phyloP scores from a whole-genome alignment of 2,113 vertebrate species.

The Gila orcuttii region DNA sequence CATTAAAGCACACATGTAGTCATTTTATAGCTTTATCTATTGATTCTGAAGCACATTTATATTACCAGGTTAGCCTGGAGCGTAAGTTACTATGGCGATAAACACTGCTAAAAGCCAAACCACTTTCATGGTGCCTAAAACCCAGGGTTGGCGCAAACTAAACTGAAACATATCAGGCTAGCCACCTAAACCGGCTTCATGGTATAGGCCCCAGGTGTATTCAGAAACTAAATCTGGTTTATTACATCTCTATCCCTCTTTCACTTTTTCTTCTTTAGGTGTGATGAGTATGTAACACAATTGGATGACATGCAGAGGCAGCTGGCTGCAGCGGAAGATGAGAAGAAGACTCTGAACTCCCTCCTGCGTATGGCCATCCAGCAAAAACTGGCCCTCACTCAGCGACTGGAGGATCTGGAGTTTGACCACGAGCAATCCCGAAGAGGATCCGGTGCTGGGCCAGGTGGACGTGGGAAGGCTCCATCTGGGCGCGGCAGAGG shows the following conservation, averaged over 20 bases:
- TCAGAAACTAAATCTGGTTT: neutral
- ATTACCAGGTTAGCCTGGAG: too few relatives aligned
- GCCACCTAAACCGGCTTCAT: too few relatives aligned
- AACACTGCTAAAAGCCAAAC: too few relatives aligned
- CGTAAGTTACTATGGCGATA: too few relatives aligned
- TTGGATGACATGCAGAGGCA: slow-evolving; percentile 81
- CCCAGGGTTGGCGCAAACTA: too few relatives aligned
- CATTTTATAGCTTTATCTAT: too few relatives aligned
- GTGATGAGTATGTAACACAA: slow-evolving; percentile 79
- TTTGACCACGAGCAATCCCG: slow-evolving; percentile 92
- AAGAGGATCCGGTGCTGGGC: slow-evolving; percentile 73
- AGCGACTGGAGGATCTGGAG: slow-evolving; percentile 78
- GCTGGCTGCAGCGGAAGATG: slow-evolving; percentile 77
- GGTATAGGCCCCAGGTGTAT: too few relatives aligned
- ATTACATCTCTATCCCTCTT: neutral
- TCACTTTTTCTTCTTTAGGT: slow-evolving; percentile 59
- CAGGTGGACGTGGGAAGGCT: slow-evolving; percentile 75
- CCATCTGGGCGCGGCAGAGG: slow-evolving; percentile 81
- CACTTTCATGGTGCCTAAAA: too few relatives aligned
- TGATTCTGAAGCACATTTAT: too few relatives aligned
- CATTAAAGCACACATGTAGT: too few relatives aligned
- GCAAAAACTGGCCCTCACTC: slow-evolving; percentile 78
- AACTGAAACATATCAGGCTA: too few relatives aligned
- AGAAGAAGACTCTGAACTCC: slow-evolving; percentile 80
- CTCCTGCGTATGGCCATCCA: slow-evolving; percentile 79